Evolutionary conservation across 2,888 invertebrate species (phyloP).

Genomic region (Melitaea athalia): DNA sequence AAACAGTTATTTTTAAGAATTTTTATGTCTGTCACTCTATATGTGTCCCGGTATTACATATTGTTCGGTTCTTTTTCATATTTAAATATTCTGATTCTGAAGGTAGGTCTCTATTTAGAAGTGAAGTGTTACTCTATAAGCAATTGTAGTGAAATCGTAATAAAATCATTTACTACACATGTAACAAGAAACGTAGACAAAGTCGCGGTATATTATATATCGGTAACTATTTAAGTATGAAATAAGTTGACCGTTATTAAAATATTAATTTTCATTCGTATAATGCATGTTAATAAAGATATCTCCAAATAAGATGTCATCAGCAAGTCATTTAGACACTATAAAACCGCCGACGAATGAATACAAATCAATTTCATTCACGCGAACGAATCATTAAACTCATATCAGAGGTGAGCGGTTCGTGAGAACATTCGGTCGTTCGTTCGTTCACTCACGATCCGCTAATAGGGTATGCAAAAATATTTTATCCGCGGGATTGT

Average conservation of each 20-base stretch:
- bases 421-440: constrained; percentile 72
- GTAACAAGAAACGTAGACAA: not conserved
- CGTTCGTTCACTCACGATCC: constrained; percentile 62
- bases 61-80: too few relatives aligned
- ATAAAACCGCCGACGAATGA: constrained; percentile 63
- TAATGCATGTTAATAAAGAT: constrained; percentile 37
- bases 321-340: constrained; percentile 47
- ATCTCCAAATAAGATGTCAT: constrained; percentile 45
- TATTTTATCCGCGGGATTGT: constrained; percentile 33
- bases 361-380: constrained; percentile 77
- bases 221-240: not conserved
- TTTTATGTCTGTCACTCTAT: too few relatives aligned
- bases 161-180: not conserved
- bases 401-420: constrained; percentile 72
- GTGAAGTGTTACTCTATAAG: too few relatives aligned
- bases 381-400: constrained; percentile 78
- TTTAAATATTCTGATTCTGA: too few relatives aligned
- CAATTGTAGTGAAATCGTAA: not conserved
- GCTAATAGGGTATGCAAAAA: constrained; percentile 45
- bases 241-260: constrained; percentile 4
- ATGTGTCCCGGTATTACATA: too few relatives aligned
- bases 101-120: too few relatives aligned
- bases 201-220: not conserved
- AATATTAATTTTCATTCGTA: constrained; percentile 13
- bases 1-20: too few relatives aligned